Evolutionary conservation across 1,140 invertebrate species (phyloP), one percentile per base, ranked within the genome.

Genomic region (Coenobita brevimanus): DNA sequence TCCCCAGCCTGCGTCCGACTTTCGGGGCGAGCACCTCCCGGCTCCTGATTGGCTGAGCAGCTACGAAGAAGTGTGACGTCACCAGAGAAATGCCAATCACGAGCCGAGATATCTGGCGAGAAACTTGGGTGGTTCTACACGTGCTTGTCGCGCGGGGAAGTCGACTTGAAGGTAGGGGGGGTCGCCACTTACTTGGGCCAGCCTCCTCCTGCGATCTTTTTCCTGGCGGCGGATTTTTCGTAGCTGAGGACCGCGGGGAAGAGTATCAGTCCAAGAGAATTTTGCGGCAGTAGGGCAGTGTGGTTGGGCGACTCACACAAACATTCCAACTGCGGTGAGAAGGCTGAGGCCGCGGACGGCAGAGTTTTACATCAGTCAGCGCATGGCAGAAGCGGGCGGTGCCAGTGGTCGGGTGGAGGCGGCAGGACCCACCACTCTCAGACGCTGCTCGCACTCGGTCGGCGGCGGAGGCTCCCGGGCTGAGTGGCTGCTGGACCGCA

Each of bases 11-110:
- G 60, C 84, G 75, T 87, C 62, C 84, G 84, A 87, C 84, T 87
- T 87, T 87, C 84, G 76, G 84, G 62, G 84, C 57, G 79, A 50
- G 46, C 46, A 43, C 84, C 78, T 79, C 84, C 67, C 57, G 84
- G 75, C 71, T 36, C 84, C 84, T 87, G 84, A 87, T 87, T 87
- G 84, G 84, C 84, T 87, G 84, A 87, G 84, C 84, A 87, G 84
- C 84, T 79, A 80, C 84, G 84, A 87, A 87, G 84, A 87, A 87
- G 84, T 80, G 84, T 87, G 84, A 87, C 84, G 84, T 87, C 84
- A 87, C 84, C 84, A 64, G 84, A 87, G 84, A 87, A 87, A 87
- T 87, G 84, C 84, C 84, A 87, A 87, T 87, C 84, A 87, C 84
- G 84, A 87, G 84, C 84, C 84, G 84, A 87, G 84, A 87, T 87